Evolutionary conservation across 2,797 vertebrate genomes (phyloP), one percentile per base, ranked within the genome.

Genomic region (Tragelaphus eurycerus): DNA sequence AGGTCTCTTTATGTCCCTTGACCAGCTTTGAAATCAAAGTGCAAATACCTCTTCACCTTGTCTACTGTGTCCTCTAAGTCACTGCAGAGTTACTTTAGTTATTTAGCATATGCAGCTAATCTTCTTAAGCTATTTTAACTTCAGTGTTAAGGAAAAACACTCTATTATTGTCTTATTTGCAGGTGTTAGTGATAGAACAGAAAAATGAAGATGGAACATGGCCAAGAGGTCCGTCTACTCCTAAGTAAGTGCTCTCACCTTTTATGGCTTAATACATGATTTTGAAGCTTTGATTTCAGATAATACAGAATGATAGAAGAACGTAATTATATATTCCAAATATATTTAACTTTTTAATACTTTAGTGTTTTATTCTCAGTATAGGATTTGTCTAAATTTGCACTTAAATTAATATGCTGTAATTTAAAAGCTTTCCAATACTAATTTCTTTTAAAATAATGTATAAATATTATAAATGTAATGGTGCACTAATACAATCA

Each of bases 101-200:
- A 85, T 76, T 93, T 95, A 91, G 48, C 83, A 7, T 94, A 89
- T 76, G 57, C 60, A 95, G 16, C 71, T 96, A 87, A 90, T 97
- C 81, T 97, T 96, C 71, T 97, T 84, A 94, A 97, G 60, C 78
- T 93, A 88, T 91, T 97, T 96, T 91, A 94, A 95, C 62, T 83
- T 93, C 12, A 38, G 23, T 62, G 23, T 96, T 95, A 93, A 94
- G 85, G 62, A 96, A 97, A 96, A 97, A 92, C 62, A 89, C 50
- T 79, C 78, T 96, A 87, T 97, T 97, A 76, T 93, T 97, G 87
- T 98, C 93, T 34, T 95, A 74, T 97, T 98, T 97, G 27, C 99
- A 99, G 99, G 99, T 99, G 97, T 99, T 99, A 59, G 99, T 99
- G 96, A 99, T 99, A 99, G 99, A 99, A 98, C 99, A 99, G 99